Base-by-base conservation (phyloP, 2,888 invertebrate species). In the Crocallis elinguaria region DNA sequence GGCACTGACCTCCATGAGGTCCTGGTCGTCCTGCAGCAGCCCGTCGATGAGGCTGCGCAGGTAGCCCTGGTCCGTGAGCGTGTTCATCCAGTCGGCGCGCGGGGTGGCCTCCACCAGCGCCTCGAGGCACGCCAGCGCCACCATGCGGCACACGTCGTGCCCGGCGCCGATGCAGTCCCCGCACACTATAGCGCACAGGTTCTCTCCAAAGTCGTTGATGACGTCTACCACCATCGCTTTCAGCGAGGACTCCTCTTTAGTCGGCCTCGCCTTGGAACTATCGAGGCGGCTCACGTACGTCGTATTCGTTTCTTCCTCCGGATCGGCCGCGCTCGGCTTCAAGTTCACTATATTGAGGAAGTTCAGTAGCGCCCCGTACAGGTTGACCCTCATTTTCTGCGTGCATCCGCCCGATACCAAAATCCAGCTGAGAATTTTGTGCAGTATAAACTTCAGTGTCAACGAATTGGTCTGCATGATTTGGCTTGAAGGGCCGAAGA, bases 131-230 rank as follows among this genome's bases (percentile, higher is more conserved):
- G 97, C 94, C 64, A 98, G 88, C 0, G 98, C 96, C 45, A 97
- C 92, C 95, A 98, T 97, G 84, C 97, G 95, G 72, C 97, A 97
- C 8, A 98, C 95, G 66, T 98, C 97, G 74, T 97, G 97, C 0
- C 97, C 88, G 0, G 75, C 97, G 0, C 96, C 95, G 7, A 96
- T 95, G 54, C 96, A 96, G 83, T 98, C 98, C 45, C 96, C 94
- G 65, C 97, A 97, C 44, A 98, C 94, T 0, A 87, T 79, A 65
- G 96, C 95, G 75, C 97, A 94, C 37, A 98, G 81, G 71, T 95
- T 95, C 60, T 96, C 96, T 0, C 97, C 97, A 66, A 96, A 97
- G 3, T 94, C 93, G 12, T 93, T 92, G 16, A 97, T 88, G 57
- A 84, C 89, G 38, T 86, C 85, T 0, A 85, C 75, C 32, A 86